Percentiles rank a stretch among this genome's conserved stretches.
phyloP scores from a whole-genome alignment of 2,888 invertebrate genomes.

The Eupithecia tripunctaria region DNA sequence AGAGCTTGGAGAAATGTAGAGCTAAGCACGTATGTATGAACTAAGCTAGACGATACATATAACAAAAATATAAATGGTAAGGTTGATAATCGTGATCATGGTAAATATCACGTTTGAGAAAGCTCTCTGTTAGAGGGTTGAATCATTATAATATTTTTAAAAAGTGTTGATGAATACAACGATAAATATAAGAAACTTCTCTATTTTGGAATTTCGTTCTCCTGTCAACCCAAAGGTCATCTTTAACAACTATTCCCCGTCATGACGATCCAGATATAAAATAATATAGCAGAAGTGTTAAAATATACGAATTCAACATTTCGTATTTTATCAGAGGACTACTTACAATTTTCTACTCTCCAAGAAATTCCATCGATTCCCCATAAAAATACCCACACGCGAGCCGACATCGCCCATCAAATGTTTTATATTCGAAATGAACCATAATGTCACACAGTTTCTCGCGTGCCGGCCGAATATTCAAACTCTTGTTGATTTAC shows the following conservation, averaged over 20 bases:
- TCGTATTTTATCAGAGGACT: neutral
- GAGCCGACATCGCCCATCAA: constrained; percentile 22
- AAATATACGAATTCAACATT: neutral
- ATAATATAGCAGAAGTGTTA: no score
- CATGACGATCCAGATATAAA: no score
- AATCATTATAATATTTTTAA: no score
- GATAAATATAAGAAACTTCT: neutral
- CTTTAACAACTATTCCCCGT: neutral
- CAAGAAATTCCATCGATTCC: constrained; percentile 38
- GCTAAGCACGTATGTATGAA: neutral
- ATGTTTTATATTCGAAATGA: constrained; percentile 31
- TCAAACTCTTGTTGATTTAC: constrained; percentile 27
- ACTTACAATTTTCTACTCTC: constrained; percentile 4
- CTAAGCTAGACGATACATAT: neutral
- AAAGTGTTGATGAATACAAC: no score
- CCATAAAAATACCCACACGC: constrained; percentile 43
- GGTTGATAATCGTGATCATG: neutral
- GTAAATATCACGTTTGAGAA: neutral
- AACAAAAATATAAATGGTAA: neutral
- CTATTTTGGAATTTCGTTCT: neutral
- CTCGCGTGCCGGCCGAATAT: constrained; percentile 25
- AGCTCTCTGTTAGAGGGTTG: neutral
- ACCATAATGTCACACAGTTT: constrained; percentile 31
- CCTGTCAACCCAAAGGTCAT: neutral
- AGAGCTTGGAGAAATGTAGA: neutral